A percentile compares a stretch with the other conserved stretches of the same genome.
These are phyloP conservation scores for Matsumyia berberina DNA, from an alignment of 2,888 invertebrate species.

Conservation along the genomic window DNA sequence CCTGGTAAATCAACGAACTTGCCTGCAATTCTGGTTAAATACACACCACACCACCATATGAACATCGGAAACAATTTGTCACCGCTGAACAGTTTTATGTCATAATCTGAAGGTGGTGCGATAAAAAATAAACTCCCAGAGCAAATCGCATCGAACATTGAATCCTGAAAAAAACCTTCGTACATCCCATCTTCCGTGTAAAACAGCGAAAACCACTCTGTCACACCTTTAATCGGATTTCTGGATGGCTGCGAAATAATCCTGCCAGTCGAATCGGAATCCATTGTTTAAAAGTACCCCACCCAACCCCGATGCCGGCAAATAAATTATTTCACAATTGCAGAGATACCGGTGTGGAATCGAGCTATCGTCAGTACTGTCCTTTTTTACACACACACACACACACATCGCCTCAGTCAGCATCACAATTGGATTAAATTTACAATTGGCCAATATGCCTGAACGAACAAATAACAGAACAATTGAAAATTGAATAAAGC, in stretches of 20 bases:
- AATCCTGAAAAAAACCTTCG: slow-evolving; percentile 27
- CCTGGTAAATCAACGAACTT: too few species aligned
- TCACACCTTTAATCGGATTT: slow-evolving; percentile 76
- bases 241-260: slow-evolving; percentile 73
- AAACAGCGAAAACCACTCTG: slow-evolving; percentile 75
- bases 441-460: slow-evolving; percentile 78
- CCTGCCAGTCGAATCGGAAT: slow-evolving; percentile 68
- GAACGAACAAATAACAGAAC: slow-evolving; percentile 78
- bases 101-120: slow-evolving; percentile 38
- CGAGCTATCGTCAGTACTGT: slow-evolving; percentile 64
- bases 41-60: neutral
- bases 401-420: slow-evolving; percentile 9
- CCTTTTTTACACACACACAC: slow-evolving; percentile 52
- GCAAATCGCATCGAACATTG: slow-evolving; percentile 19
- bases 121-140: slow-evolving; percentile 2
- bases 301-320: slow-evolving; percentile 34
- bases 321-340: slow-evolving; percentile 75
- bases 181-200: slow-evolving; percentile 64
- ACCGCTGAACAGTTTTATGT: slow-evolving; percentile 37
- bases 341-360: slow-evolving; percentile 60
- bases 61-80: slow-evolving; percentile 47
- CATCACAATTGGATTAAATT: slow-evolving; percentile 77
- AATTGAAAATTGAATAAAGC: slow-evolving; percentile 78
- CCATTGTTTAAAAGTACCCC: slow-evolving; percentile 70
- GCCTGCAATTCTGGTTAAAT: neutral